phyloP scores from a whole-genome alignment of 2,797 vertebrate species.

The Dromococcyx pavoninus region DNA sequence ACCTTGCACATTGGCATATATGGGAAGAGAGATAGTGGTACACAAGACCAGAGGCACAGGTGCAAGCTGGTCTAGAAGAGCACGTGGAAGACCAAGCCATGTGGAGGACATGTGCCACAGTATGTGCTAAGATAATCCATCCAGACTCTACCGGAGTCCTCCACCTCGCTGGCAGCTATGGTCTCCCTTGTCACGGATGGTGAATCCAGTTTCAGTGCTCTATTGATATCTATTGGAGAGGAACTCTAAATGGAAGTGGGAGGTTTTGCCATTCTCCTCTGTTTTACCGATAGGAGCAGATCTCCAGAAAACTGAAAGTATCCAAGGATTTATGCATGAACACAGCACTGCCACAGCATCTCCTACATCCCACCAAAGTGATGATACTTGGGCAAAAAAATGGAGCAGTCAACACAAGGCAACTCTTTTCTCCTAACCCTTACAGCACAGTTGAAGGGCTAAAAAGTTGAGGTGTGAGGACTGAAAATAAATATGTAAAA shows the following conservation, averaged over 20 bases:
- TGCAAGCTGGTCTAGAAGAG: neutral
- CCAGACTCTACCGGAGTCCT: neutral
- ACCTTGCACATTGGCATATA: neutral
- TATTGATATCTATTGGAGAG: neutral
- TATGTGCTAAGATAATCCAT: fast-evolving
- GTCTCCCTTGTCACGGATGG: fast-evolving
- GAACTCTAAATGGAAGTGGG: neutral
- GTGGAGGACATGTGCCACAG: neutral
- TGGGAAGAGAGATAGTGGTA: neutral
- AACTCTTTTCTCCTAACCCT: neutral
- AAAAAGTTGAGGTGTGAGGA: neutral
- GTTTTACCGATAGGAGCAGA: neutral
- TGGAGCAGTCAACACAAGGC: neutral
- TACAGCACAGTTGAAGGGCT: neutral
- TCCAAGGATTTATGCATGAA: neutral
- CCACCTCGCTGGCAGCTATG: neutral
- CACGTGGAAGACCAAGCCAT: neutral
- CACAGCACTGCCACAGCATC: neutral
- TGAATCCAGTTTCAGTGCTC: neutral
- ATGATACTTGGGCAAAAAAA: neutral
- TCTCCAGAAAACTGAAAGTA: neutral
- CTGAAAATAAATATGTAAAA: neutral
- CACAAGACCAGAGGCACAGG: neutral
- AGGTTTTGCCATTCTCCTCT: fast-evolving
- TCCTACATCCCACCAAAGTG: neutral